Evolutionary conservation across 2,113 vertebrate species (phyloP).

Genomic region (Serilophus lunatus): DNA sequence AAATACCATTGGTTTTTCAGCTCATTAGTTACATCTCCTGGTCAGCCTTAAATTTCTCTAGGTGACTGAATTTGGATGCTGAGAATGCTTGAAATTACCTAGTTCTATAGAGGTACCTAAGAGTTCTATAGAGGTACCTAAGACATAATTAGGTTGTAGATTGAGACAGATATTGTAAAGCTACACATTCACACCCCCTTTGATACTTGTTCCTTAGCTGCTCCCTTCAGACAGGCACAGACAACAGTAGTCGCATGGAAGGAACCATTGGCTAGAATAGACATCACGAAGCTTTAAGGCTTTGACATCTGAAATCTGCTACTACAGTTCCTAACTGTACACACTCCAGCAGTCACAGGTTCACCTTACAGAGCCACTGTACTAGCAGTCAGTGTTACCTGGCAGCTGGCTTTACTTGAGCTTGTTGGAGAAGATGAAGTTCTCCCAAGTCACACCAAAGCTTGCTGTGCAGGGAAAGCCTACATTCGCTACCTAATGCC

Average conservation of each 20-base stretch:
- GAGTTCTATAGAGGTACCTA: background rate
- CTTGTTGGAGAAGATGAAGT: background rate
- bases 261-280: background rate
- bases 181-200: background rate
- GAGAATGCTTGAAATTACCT: background rate
- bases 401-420: background rate
- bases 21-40: background rate
- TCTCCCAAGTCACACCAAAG: background rate
- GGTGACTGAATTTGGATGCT: background rate
- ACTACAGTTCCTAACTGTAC: background rate
- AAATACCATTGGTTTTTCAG: background rate
- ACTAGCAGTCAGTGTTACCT: background rate
- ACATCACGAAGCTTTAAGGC: background rate
- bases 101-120: background rate
- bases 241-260: background rate
- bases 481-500: background rate
- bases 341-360: background rate
- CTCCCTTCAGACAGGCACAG: background rate
- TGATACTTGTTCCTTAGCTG: background rate
- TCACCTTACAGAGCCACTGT: accelerated
- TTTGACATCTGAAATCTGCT: background rate
- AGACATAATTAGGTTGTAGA: background rate
- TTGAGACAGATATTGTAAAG: background rate
- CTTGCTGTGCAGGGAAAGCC: background rate
- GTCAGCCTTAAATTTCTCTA: background rate